phyloP scores from a whole-genome alignment of 1,140 invertebrate species.

The Ostrea edulis region DNA sequence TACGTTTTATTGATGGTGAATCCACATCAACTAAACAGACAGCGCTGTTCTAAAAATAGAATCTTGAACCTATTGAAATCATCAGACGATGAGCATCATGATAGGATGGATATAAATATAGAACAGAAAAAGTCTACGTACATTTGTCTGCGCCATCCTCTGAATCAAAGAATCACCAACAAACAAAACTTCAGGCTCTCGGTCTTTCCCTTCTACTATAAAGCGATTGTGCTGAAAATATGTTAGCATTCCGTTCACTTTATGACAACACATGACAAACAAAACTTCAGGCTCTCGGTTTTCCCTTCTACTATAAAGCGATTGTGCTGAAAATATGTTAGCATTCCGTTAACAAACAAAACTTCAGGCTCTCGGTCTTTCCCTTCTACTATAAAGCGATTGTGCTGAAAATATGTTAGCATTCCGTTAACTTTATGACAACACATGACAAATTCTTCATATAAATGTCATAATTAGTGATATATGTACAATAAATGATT shows the following conservation, averaged over 20 bases:
- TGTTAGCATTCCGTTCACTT: not conserved
- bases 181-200: constrained; percentile 94
- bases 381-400: constrained; percentile 88
- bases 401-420: constrained; percentile 84
- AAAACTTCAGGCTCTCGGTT: constrained; percentile 93
- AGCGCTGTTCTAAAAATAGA: too few relatives aligned
- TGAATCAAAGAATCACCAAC: constrained; percentile 92
- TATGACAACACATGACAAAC: too few relatives aligned
- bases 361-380: constrained; percentile 93
- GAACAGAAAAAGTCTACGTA: constrained; percentile 58
- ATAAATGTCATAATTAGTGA: too few relatives aligned
- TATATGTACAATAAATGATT: too few relatives aligned
- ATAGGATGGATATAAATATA: too few relatives aligned
- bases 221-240: constrained; percentile 89
- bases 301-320: constrained; percentile 89
- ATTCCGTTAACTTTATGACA: not conserved
- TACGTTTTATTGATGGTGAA: too few relatives aligned
- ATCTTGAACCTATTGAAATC: too few relatives aligned
- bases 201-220: constrained; percentile 88
- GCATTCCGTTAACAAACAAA: not conserved
- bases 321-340: constrained; percentile 85
- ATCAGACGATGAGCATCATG: too few relatives aligned
- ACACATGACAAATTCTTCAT: too few relatives aligned
- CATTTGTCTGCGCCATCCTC: constrained; percentile 87
- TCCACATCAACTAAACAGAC: too few relatives aligned